Conservation (phyloP, 2,888 invertebrate genomes). For the Pachycephus smyrnensis region DNA sequence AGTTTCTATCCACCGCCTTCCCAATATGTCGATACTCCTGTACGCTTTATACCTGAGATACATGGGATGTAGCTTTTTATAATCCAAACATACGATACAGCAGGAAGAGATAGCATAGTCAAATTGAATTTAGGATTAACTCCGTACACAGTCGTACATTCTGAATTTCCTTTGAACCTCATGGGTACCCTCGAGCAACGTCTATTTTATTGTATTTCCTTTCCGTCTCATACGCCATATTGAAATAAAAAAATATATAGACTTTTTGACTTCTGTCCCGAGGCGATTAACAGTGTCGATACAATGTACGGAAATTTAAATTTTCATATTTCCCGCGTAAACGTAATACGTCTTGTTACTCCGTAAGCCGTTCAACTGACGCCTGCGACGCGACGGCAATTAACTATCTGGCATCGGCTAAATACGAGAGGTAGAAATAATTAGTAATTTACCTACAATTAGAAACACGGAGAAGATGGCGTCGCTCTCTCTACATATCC, state of each 20-base stretch:
- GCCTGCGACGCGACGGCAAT: not conserved
- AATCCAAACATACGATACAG: not conserved
- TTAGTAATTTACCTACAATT: not conserved
- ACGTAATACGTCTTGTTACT: not conserved
- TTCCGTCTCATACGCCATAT: not conserved
- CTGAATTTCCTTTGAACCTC: not conserved
- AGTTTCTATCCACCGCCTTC: not conserved
- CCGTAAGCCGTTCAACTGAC: not conserved
- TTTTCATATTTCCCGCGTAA: not conserved
- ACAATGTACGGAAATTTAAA: not conserved
- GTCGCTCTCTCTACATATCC: not conserved
- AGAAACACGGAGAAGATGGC: not conserved
- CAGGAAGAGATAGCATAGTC: not conserved
- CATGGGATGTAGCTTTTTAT: not conserved
- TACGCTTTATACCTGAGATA: not conserved
- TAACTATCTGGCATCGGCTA: not conserved
- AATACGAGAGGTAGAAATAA: not conserved
- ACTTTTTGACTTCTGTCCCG: not conserved
- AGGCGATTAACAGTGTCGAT: not conserved
- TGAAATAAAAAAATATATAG: not conserved
- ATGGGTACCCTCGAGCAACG: not conserved
- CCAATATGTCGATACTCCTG: not conserved
- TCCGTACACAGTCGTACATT: not conserved
- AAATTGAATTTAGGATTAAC: constrained; percentile 4
- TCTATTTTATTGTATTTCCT: not conserved